Conservation (phyloP, 2,113 vertebrate species). For the Crotalus tigris region DNA sequence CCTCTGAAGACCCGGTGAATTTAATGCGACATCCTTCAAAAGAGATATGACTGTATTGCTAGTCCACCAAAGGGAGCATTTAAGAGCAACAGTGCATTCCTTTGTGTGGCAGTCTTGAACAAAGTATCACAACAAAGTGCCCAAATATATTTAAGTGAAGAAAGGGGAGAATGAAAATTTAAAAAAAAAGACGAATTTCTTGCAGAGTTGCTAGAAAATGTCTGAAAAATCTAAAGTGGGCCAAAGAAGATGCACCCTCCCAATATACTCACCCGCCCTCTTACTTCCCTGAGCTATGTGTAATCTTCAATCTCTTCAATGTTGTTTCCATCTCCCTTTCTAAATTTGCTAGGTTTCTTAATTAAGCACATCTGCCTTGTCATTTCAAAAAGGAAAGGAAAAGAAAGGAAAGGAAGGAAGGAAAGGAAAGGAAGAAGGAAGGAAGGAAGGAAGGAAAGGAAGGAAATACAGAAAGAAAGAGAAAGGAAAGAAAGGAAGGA, state of each 20-base stretch:
- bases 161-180: not conserved
- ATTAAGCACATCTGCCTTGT: not conserved
- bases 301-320: not conserved
- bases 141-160: not conserved
- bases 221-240: not conserved
- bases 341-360: not conserved
- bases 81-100: not conserved
- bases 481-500: accelerated
- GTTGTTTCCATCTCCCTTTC: not conserved
- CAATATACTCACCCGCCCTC: not conserved
- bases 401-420: no score
- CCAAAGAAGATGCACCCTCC: not conserved
- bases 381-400: not conserved
- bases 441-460: no score
- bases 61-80: not conserved
- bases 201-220: not conserved
- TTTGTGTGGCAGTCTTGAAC: not conserved
- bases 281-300: not conserved
- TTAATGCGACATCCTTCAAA: not conserved
- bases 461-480: no score
- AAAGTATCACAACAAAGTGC: not conserved
- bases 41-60: not conserved
- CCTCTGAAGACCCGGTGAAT: not conserved
- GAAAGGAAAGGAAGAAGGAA: no score
- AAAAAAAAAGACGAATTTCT: not conserved